These are phyloP conservation scores for Chionomys nivalis DNA, from an alignment of 2,113 vertebrate genomes.

Conservation along the genomic window DNA sequence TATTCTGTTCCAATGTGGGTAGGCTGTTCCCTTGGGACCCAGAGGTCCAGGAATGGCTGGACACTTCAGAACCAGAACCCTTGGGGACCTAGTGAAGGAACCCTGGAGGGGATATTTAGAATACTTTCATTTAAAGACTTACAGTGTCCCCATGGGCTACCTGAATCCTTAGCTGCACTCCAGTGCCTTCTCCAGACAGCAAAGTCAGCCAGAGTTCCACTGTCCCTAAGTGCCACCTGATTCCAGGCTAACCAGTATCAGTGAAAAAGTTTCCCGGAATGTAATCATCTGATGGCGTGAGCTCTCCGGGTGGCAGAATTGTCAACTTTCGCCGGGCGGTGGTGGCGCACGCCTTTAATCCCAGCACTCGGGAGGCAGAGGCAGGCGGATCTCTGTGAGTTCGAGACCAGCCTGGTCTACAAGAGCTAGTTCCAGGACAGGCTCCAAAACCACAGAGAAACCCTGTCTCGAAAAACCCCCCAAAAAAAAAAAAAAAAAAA, in stretches of 20 bases:
- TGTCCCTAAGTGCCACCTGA: background rate
- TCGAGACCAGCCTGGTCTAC: no score
- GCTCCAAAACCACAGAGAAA: no score
- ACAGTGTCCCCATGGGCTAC: background rate
- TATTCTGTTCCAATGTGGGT: background rate
- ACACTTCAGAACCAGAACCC: background rate
- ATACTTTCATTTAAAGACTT: background rate
- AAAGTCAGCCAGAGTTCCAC: background rate
- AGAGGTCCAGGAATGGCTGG: background rate
- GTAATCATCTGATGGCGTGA: accelerated
- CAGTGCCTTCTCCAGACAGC: background rate
- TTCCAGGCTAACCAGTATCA: background rate
- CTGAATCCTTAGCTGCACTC: background rate
- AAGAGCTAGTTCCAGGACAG: no score
- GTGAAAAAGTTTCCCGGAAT: background rate
- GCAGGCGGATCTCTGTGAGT: no score
- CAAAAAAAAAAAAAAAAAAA: no score
- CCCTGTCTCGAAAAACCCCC: no score
- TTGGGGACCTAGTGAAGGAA: background rate
- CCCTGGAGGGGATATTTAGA: background rate
- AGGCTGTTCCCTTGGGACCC: background rate
- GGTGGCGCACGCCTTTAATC: no score
- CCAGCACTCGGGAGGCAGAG: no score
- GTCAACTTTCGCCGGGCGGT: no score
- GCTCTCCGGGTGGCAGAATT: accelerated